Base-by-base conservation (phyloP, 2,888 invertebrate species). In the Chesias legatella region DNA sequence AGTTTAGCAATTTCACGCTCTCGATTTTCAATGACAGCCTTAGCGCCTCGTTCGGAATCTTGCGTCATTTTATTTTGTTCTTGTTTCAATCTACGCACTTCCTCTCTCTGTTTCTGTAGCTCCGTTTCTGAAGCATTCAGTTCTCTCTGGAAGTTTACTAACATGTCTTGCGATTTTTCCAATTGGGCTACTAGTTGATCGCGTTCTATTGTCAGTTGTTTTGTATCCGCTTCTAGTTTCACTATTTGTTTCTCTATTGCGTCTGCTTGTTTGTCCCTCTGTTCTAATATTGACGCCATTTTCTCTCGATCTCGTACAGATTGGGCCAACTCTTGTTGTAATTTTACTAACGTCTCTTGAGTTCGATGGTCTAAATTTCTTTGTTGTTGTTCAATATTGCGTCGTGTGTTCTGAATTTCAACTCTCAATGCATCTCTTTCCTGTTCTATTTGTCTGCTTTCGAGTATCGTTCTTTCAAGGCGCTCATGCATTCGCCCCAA, bases 91-190 rank as follows among this genome's bases (percentile, higher is more conserved):
- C 94, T 90, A 33, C 93, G 91, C 1, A 94, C 92, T 78, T 96
- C 96, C 53, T 94, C 93, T 42, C 93, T 91, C 60, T 94, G 94
- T 65, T 93, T 92, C 66, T 95, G 95, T 48, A 95, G 79, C 70
- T 95, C 96, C 27, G 92, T 90, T 79, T 96, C 96, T 56, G 94
- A 94, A 53, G 94, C 91, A 55, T 95, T 95, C 33, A 97, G 76
- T 70, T 97, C 96, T 71, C 96, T 94, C 74, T 96, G 97, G 94
- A 97, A 96, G 79, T 96, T 96, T 79, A 96, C 94, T 43, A 97
- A 84, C 92, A 97, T 96, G 59, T 96, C 96, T 74, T 97, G 97
- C 26, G 95, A 96, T 82, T 97, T 97, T 76, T 97, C 96, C 68
- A 97, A 75, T 73, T 97, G 97, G 52, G 94, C 92, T 1, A 96